Base-by-base conservation (phyloP, 2,888 invertebrate genomes). In the Suillia variegata region DNA sequence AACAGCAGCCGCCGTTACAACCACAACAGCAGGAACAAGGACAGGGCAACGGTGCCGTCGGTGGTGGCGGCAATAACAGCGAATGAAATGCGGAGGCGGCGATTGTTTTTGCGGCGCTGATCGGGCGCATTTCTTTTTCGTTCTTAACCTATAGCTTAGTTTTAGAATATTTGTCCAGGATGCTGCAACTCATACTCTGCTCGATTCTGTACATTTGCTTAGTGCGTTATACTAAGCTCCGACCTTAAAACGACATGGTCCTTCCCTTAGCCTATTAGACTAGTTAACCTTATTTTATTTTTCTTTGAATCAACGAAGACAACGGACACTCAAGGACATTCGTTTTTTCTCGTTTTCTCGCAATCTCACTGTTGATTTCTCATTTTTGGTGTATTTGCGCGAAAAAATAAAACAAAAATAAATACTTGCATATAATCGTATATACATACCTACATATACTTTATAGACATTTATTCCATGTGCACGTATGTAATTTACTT, bases 51-150 rank as follows among this genome's bases (percentile, higher is more conserved):
- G n/a, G n/a, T n/a, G 62, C 51, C 45, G n/a, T n/a, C n/a, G 8
- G 13, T 33, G 60, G 56, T 31, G 58, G 56, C 59, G 73, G 70
- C 54, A 71, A 64, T 57, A 67, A 64, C 64, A 74, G 73, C 62
- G 76, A 77, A 75, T 78, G 76, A 77, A 76, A 78, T 75, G 73
- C 71, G 76, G 75, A 74, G 74, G 77, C 67, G 70, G 74, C 73
- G 57, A 62, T 62, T 54, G 57, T 65, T 57, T 63, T 62, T 58
- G 63, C 73, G 67, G 74, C 77, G 70, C 69, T 76, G 66, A 71
- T 76, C 68, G 76, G 75, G 71, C 78, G 76, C 68, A 70, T 76
- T 75, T 75, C 68, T 69, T n/a, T n/a, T n/a, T 70, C 64, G 63
- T 67, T 74, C 70, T 65, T 69, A 52, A 68, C 68, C 54, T 74